Evolutionary conservation across 64 coral and sea anemone genomes (phyloP).

Genomic region (Stichodactyla mertensii): DNA sequence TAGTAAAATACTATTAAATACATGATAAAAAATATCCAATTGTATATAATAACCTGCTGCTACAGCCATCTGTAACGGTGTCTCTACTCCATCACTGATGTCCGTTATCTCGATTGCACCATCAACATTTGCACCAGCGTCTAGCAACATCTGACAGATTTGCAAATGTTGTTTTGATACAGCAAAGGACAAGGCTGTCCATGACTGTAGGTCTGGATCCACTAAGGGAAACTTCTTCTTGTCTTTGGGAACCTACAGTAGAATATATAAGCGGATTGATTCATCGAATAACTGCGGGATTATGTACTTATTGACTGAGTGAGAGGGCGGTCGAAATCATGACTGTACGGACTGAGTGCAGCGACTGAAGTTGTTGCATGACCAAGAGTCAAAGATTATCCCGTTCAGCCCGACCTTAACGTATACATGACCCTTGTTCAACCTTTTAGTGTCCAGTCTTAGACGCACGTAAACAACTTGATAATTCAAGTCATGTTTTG

Average conservation of each 20-base stretch:
- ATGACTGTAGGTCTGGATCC: conserved; percentile 38
- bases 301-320: background rate
- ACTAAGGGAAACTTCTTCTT: conserved; percentile 39
- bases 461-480: too few species aligned
- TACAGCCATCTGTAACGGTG: conserved; percentile 66
- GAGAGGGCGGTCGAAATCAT: too few species aligned
- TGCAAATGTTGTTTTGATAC: conserved; percentile 48
- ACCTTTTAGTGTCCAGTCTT: too few species aligned
- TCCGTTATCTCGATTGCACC: conserved; percentile 27
- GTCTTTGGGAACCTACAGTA: conserved; percentile 47
- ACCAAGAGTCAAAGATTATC: too few species aligned
- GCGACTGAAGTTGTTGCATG: too few species aligned
- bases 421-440: too few species aligned
- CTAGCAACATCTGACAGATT: conserved; percentile 73
- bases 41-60: conserved; percentile 44
- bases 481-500: too few species aligned
- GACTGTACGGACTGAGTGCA: too few species aligned
- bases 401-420: too few species aligned
- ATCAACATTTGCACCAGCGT: conserved; percentile 71
- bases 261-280: background rate
- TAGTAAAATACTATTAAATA: too few species aligned
- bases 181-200: conserved; percentile 79
- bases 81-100: conserved; percentile 36
- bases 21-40: too few species aligned
- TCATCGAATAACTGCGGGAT: background rate